Evolutionary conservation across 2,113 vertebrate genomes (phyloP), one percentile per base, ranked within the genome.

Genomic region (Eidolon helvum): DNA sequence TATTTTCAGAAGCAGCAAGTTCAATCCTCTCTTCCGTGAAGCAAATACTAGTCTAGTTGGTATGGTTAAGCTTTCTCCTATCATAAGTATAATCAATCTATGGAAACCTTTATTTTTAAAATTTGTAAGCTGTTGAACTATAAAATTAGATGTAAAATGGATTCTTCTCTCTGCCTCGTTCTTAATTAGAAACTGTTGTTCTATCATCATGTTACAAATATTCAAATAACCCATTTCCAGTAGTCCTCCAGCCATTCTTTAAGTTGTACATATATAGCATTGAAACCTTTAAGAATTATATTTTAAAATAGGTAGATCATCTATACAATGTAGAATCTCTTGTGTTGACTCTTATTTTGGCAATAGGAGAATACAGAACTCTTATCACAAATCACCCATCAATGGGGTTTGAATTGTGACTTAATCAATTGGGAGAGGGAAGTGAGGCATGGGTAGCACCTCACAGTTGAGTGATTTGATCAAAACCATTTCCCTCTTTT

Each of bases 1-100:
- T 97, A 98, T 97, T 98, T 98, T 97, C 95, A 95, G 97, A 97
- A 95, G 87, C 72, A 78, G 35, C 72, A 57, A 95, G 80, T 89
- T 85, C n/a, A 86, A 28, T 16, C 61, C 63, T 93, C 43, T 68
- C 69, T 88, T 61, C 26, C 43, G 18, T n/a, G 66, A 95, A 77
- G 43, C 38, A 75, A 57, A 75, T 53, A 35, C 12, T 77, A 92
- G 50, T 69, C 45, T 63, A 2, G 11, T 80, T 80, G 72, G 28
- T 72, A 40, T 72, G 43, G 45, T 59, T 85, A 61, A 35, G 22
- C 35, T 90, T 94, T 75, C n/a, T 82, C 88, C 48, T 61, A 69
- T 80, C n/a, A 3, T 45, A 24, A 91, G 12, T 71, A 2, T 74
- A 57, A 50, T 48, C 28, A 71, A 95, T 45, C 40, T 89, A 57